Percentiles rank a stretch among this genome's conserved stretches.
Evolutionary conservation across 2,113 vertebrate genomes (phyloP).

Genomic region (Phycodurus eques): DNA sequence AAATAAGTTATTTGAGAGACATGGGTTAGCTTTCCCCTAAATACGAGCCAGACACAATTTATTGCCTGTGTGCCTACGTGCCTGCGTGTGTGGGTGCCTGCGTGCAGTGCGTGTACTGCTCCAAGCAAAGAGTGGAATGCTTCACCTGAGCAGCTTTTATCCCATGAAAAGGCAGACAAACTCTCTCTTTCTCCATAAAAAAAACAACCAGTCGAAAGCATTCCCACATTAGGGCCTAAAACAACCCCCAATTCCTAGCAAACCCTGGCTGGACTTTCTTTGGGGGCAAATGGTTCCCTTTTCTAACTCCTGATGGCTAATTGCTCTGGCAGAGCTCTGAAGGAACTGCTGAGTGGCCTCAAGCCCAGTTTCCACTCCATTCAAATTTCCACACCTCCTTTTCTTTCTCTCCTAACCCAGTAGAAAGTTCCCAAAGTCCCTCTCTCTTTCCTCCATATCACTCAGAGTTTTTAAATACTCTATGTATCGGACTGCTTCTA

Average conservation of each 20-base stretch:
- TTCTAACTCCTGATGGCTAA: conserved; percentile 63
- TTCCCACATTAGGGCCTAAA: conserved; percentile 51
- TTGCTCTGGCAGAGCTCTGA: conserved; percentile 66
- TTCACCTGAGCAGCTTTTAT: conserved; percentile 68
- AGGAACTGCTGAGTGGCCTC: conserved; percentile 66
- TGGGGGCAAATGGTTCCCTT: conserved; percentile 48
- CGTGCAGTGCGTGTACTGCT: conserved; percentile 32
- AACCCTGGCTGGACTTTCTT: conserved; percentile 58
- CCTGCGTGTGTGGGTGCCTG: background rate
- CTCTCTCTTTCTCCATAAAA: conserved; percentile 60
- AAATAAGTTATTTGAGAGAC: conserved; percentile 40
- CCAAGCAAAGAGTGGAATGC: conserved; percentile 53
- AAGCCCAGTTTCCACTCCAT: conserved; percentile 69
- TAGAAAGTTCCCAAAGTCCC: conserved; percentile 33
- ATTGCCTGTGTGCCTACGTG: background rate
- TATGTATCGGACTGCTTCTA: conserved; percentile 27
- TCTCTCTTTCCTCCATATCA: conserved; percentile 44
- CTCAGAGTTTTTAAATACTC: conserved; percentile 27
- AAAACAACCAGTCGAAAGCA: conserved; percentile 57
- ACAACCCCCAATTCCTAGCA: conserved; percentile 57
- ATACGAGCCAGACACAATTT: conserved; percentile 28
- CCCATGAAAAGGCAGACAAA: conserved; percentile 64
- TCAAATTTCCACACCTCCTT: conserved; percentile 51
- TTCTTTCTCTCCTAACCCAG: conserved; percentile 27
- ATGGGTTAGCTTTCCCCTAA: conserved; percentile 41